phyloP scores from a whole-genome alignment of 2,888 invertebrate genomes.

The Bellardia pandia region DNA sequence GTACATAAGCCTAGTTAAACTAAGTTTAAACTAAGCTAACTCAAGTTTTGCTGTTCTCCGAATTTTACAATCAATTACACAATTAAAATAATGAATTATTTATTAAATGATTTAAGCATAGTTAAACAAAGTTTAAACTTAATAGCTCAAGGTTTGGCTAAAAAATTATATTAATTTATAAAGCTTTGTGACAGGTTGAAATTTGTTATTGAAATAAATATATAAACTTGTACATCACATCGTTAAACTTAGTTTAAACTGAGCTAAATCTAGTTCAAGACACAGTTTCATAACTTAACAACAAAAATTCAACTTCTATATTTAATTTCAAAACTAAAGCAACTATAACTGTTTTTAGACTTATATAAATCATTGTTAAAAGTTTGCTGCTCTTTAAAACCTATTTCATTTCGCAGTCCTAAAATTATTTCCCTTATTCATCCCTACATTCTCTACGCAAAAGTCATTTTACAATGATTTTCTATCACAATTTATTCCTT shows the following conservation, averaged over 20 bases:
- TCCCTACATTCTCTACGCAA: background rate
- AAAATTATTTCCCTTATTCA: background rate
- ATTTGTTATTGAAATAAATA: background rate
- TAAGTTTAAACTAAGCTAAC: background rate
- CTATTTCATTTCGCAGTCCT: background rate
- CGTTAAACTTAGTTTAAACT: background rate
- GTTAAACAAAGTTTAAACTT: background rate
- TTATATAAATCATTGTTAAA: no score
- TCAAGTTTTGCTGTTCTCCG: no score
- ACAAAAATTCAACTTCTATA: no score
- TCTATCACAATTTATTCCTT: slow-evolving; percentile 45
- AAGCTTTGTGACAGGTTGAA: background rate
- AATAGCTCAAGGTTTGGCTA: no score
- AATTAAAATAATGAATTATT: no score
- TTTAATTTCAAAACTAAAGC: no score
- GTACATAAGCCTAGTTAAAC: background rate
- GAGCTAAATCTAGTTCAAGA: background rate
- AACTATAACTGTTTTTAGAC: no score
- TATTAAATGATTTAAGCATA: background rate
- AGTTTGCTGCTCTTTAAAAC: no score
- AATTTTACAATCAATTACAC: no score
- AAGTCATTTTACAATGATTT: slow-evolving; percentile 9
- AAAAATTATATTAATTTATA: no score
- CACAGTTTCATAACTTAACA: background rate
- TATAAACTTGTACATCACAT: background rate